A percentile compares a stretch with the other conserved stretches of the same genome.
These are phyloP conservation scores for Lissonota sp. DNA, from an alignment of 2,888 invertebrate species.

Conservation along the genomic window DNA sequence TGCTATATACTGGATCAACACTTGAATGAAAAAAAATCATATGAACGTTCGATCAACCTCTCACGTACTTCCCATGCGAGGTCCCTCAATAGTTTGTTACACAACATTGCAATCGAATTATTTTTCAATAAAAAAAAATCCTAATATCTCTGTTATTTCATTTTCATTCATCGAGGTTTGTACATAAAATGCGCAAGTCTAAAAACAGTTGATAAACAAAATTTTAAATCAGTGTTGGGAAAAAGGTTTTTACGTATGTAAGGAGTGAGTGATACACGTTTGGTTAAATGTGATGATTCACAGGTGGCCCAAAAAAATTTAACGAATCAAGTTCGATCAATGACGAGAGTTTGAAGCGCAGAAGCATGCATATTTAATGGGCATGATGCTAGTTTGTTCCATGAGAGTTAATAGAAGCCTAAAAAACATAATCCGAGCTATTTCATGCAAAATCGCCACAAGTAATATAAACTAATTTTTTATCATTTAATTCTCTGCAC, in stretches of 20 bases:
- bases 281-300: too few relatives aligned
- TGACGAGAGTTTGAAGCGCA: not conserved
- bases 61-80: not conserved
- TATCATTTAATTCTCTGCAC: too few relatives aligned
- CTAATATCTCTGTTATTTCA: not conserved
- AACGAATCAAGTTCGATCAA: too few relatives aligned
- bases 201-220: not conserved
- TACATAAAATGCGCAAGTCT: not conserved
- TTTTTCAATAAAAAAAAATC: too few relatives aligned
- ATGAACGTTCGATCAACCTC: not conserved
- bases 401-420: too few relatives aligned
- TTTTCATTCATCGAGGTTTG: not conserved
- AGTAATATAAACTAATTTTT: too few relatives aligned
- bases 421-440: too few relatives aligned
- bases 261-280: not conserved
- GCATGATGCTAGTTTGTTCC: too few relatives aligned
- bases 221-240: not conserved
- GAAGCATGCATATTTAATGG: not conserved
- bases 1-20: not conserved
- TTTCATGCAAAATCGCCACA: too few relatives aligned
- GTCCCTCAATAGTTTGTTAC: not conserved
- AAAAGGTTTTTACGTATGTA: conserved; percentile 24
- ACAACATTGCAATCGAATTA: not conserved
- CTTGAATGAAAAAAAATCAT: not conserved
- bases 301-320: too few relatives aligned